Conservation (phyloP, 2,113 vertebrate genomes). For the Oncorhynchus kisutch region DNA sequence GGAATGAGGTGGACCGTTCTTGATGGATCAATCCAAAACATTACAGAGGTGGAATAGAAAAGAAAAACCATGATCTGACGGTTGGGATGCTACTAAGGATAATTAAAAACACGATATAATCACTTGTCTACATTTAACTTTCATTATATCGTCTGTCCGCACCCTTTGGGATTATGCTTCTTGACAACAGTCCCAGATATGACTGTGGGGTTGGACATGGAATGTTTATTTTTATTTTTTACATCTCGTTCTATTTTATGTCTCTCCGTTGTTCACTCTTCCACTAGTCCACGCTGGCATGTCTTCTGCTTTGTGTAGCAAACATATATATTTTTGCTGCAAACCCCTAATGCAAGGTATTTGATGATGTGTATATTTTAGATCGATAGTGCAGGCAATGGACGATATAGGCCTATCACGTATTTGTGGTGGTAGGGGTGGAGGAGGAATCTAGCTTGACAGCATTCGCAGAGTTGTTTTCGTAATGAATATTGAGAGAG, state of each 20-base stretch:
- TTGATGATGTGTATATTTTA: constrained; percentile 25
- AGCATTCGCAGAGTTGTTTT: constrained; percentile 48
- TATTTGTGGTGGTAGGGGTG: constrained; percentile 25
- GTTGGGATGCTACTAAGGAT: constrained; percentile 56
- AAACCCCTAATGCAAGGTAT: constrained; percentile 36
- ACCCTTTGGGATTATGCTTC: constrained; percentile 63
- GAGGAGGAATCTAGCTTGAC: constrained; percentile 27
- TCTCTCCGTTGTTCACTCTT: constrained; percentile 41
- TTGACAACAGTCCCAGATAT: constrained; percentile 55
- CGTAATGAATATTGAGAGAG: constrained; percentile 53
- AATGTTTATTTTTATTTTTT: constrained; percentile 47
- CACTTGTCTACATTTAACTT: constrained; percentile 22
- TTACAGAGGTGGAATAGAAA: constrained; percentile 32
- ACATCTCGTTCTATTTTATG: constrained; percentile 47
- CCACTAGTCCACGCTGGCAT: constrained; percentile 50
- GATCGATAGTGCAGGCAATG: constrained; percentile 30
- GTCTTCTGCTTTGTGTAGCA: constrained; percentile 67
- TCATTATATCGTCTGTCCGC: constrained; percentile 20
- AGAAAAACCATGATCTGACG: constrained; percentile 58
- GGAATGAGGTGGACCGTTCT: constrained; percentile 49
- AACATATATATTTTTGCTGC: constrained; percentile 55
- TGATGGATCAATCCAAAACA: constrained; percentile 44
- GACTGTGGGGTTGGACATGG: constrained; percentile 64
- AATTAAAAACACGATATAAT: constrained; percentile 46
- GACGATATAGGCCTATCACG: constrained; percentile 21